Evolutionary conservation across 2,797 vertebrate species (phyloP), one percentile per base, ranked within the genome.

Genomic region (Columba guinea): DNA sequence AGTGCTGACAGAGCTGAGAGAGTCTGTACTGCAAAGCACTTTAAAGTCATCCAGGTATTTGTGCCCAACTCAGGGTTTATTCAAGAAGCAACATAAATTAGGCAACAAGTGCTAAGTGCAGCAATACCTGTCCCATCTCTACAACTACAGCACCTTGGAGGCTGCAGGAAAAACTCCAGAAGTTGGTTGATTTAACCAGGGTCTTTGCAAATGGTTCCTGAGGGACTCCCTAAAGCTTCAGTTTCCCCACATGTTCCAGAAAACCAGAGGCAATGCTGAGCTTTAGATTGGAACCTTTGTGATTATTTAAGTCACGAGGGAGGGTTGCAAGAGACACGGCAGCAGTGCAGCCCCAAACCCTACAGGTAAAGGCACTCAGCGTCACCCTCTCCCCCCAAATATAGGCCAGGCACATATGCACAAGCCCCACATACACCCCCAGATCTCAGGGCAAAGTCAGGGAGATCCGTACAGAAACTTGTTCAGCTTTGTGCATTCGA

Each of bases 351-450:
- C 18, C n/a, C 10, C 21, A 73, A 79, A 37, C 7, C 30, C 28
- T 18, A 19, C 4, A 28, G 26, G 14, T 24, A 58, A 1, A 46
- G 52, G 13, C 8, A 2, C 16, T 37, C 39, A 20, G 7, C 49
- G 37, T 17, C 39, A 41, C n/a, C 24, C 8, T 52, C 10, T 67
- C 2, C 32, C 28, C n/a, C 4, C 1, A 26, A 1, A 11, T 0
- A 0, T 28, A 41, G 34, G 22, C 7, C 37, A 78, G 75, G 27
- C 21, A 27, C 8, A 2, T 1, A 0, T 9, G 4, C 10, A 13
- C 7, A 8, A 5, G 4, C 23, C 27, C 13, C 23, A 18, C 2
- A 1, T 11, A 19, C 11, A 3, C 1, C 10, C 15, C 10, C 24
- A 17, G 32, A 15, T 3, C 21, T 2, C 26, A 16, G 27, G 49